These are phyloP conservation scores for Drosophila neotestacea DNA, from an alignment of 2,888 invertebrate species.

Conservation along the genomic window DNA sequence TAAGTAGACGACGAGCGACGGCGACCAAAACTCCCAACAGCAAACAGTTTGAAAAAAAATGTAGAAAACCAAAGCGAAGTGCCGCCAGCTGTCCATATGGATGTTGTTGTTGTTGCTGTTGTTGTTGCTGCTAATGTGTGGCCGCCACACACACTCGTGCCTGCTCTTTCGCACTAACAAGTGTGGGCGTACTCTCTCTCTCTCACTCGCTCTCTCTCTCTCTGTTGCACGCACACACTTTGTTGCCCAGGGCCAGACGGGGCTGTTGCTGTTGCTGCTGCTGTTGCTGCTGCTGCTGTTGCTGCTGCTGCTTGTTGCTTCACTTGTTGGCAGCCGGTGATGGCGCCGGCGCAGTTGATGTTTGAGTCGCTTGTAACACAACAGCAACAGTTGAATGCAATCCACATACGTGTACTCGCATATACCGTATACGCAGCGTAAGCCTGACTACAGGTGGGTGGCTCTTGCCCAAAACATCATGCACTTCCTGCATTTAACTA, in stretches of 20 bases:
- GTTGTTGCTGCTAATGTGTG: constrained; percentile 45
- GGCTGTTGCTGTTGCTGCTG: constrained; percentile 34
- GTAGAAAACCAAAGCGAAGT: constrained; percentile 29
- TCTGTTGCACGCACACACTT: constrained; percentile 16
- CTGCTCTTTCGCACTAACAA: constrained; percentile 40
- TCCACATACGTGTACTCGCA: constrained; percentile 49
- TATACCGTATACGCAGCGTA: constrained; percentile 40
- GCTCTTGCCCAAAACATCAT: constrained; percentile 5
- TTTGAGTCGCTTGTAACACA: constrained; percentile 20
- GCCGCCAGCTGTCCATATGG: constrained; percentile 69
- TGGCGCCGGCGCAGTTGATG: constrained; percentile 47
- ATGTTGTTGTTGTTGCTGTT: constrained; percentile 30
- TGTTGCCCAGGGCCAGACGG: constrained; percentile 49
- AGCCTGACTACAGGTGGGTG: constrained; percentile 57
- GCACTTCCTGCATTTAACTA: constrained; percentile 6
- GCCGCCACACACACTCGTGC: constrained; percentile 50
- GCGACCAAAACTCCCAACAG: constrained; percentile 65
- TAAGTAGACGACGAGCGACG: constrained; percentile 64
- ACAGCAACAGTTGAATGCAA: constrained; percentile 65
- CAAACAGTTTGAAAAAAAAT: constrained; percentile 31
- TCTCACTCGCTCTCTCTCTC: constrained; percentile 26
- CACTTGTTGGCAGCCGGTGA: constrained; percentile 73
- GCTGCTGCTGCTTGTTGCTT: constrained; percentile 74
- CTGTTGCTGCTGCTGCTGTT: constrained; percentile 54
- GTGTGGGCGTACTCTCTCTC: constrained; percentile 22